phyloP scores from a whole-genome alignment of 2,797 vertebrate genomes.

The Smutsia temminckii region DNA sequence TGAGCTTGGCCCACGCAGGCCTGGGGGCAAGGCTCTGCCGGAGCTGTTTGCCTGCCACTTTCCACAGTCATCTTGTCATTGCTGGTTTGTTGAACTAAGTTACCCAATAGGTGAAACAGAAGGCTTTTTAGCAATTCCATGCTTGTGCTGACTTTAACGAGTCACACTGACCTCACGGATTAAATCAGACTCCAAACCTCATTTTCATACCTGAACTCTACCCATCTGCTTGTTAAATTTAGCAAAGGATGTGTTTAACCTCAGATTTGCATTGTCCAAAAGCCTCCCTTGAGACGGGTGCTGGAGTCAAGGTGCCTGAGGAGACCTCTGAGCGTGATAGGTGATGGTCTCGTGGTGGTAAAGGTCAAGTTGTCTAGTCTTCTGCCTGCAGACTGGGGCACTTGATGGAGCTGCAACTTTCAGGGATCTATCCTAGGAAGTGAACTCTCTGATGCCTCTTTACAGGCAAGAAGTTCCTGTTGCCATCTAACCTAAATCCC shows the following conservation, averaged over 20 bases:
- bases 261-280: constrained; percentile 40
- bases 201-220: constrained; percentile 8
- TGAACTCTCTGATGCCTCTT: background rate
- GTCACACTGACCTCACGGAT: background rate
- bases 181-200: background rate
- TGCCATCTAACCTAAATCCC: constrained; percentile 13
- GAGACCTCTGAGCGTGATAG: background rate
- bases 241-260: constrained; percentile 35
- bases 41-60: background rate
- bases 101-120: background rate
- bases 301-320: background rate
- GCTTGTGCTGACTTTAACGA: background rate
- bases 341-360: fast-evolving
- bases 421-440: background rate
- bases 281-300: background rate
- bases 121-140: background rate
- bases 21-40: background rate
- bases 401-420: background rate
- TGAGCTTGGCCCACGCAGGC: background rate
- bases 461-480: background rate
- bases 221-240: constrained; percentile 25
- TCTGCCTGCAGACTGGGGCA: background rate
- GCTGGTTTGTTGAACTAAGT: background rate
- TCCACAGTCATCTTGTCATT: background rate
- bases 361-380: background rate